Percentiles rank a stretch among this genome's conserved stretches.
Conservation (phyloP, 2,113 vertebrate species). For the Chloebia gouldiae region DNA sequence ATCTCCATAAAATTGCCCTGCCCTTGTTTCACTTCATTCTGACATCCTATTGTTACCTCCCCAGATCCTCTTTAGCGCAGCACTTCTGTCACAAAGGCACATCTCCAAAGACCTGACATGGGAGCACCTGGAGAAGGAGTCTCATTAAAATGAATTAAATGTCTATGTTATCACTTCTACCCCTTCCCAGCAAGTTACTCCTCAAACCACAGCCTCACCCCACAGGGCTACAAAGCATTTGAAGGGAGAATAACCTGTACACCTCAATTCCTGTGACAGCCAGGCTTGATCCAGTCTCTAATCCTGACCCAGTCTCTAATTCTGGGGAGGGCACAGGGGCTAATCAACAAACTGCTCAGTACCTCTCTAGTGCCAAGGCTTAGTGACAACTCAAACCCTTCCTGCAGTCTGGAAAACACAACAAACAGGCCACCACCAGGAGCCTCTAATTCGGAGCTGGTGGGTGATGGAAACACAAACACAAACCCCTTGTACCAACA, state of each 20-base stretch:
- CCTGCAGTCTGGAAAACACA: fast-evolving
- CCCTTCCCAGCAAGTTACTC: not conserved
- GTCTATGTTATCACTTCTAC: not conserved
- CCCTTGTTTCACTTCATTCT: constrained; percentile 60
- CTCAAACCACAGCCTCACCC: not conserved
- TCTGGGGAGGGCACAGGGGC: not conserved
- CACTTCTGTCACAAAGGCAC: constrained; percentile 33
- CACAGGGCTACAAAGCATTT: fast-evolving
- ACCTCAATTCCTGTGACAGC: fast-evolving
- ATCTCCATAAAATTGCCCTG: constrained; percentile 63
- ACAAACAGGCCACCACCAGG: too few species aligned
- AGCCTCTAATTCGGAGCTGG: fast-evolving
- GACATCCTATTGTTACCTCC: constrained; percentile 51
- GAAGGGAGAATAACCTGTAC: not conserved
- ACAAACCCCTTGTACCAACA: not conserved
- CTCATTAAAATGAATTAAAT: constrained; percentile 52
- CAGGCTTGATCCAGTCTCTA: fast-evolving
- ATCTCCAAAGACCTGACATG: constrained; percentile 10
- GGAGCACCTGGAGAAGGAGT: not conserved
- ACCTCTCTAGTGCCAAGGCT: not conserved
- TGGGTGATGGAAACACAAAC: fast-evolving
- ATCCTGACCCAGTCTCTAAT: not conserved
- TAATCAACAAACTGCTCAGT: not conserved
- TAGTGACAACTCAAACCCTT: not conserved
- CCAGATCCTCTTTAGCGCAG: not conserved